phyloP scores from a whole-genome alignment of 92 coral and sea anemone genomes.

The Virgularia gustaviana region DNA sequence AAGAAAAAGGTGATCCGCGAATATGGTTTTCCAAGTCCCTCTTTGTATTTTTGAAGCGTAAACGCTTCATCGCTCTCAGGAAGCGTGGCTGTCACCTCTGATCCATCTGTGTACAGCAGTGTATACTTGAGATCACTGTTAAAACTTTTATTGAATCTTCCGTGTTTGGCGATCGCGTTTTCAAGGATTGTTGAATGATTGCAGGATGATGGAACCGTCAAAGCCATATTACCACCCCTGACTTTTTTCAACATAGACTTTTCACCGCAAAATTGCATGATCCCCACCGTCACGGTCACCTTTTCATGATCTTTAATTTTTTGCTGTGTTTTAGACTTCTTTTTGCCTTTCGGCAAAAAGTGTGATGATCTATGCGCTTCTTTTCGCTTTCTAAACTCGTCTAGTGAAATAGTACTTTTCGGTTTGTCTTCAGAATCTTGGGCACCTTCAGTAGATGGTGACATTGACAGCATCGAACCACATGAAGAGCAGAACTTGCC shows the following conservation, averaged over 20 bases:
- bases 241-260: too few relatives aligned
- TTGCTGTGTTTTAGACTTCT: too few relatives aligned
- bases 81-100: constrained; percentile 18
- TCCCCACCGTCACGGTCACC: too few relatives aligned
- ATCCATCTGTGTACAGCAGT: constrained; percentile 20
- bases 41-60: constrained; percentile 32
- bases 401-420: too few relatives aligned
- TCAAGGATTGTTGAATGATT: background rate
- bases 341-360: too few relatives aligned
- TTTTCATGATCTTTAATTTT: background rate
- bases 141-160: constrained; percentile 1
- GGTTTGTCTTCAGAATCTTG: too few relatives aligned
- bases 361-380: too few relatives aligned
- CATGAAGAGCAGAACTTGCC: too few relatives aligned
- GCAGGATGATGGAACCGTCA: constrained; percentile 5
- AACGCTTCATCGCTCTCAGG: constrained; percentile 22
- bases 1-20: constrained; percentile 29
- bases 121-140: background rate
- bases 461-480: too few relatives aligned
- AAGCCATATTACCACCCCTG: constrained; percentile 13
- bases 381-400: too few relatives aligned
- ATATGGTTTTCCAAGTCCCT: constrained; percentile 28
- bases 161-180: constrained; percentile 10
- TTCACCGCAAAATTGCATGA: too few relatives aligned
- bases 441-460: too few relatives aligned